Conservation (phyloP, 2,797 vertebrate genomes). For the Phrynocephalus vlangalii region DNA sequence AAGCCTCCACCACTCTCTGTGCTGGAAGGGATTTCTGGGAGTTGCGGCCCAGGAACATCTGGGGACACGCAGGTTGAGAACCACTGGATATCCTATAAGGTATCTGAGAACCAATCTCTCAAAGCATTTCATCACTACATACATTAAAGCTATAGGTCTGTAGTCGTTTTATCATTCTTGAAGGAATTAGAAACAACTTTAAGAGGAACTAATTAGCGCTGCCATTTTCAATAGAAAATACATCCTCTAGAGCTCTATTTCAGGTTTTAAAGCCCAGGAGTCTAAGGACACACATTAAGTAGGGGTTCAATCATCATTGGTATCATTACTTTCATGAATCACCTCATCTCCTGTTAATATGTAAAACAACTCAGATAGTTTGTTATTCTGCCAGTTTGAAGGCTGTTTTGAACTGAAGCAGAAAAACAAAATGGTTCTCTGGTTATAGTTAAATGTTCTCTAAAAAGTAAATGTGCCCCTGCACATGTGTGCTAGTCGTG, state of each 20-base stretch:
- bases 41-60: too few relatives aligned
- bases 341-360: not conserved
- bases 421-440: not conserved
- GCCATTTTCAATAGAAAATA: constrained; percentile 22
- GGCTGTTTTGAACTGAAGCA: not conserved
- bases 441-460: not conserved
- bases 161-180: not conserved
- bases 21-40: too few relatives aligned
- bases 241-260: constrained; percentile 4
- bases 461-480: too few relatives aligned
- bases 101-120: too few relatives aligned
- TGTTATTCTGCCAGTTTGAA: not conserved
- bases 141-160: too few relatives aligned
- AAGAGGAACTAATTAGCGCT: constrained; percentile 32
- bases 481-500: too few relatives aligned
- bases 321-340: not conserved
- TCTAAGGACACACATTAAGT: constrained; percentile 10
- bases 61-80: too few relatives aligned
- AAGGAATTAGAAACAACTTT: constrained; percentile 6
- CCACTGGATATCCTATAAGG: too few relatives aligned
- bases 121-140: too few relatives aligned
- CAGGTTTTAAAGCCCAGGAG: constrained; percentile 13
- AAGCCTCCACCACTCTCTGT: too few relatives aligned
- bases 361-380: not conserved
- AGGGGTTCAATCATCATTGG: not conserved